Evolutionary conservation across 1,140 invertebrate genomes (phyloP).

Genomic region (Maconellicoccus hirsutus): DNA sequence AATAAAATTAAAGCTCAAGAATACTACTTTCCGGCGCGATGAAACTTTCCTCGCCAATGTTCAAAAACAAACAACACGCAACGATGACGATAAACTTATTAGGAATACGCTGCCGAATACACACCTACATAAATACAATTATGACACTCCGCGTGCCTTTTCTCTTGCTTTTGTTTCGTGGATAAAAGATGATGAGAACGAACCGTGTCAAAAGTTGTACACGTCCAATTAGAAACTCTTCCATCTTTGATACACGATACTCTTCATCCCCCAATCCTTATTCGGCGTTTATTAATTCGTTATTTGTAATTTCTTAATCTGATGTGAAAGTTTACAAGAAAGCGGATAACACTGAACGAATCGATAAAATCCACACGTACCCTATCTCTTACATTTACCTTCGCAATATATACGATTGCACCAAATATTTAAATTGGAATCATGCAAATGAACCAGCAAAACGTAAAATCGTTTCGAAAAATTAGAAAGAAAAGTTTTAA

Average conservation of each 20-base stretch:
- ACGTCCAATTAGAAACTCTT: background rate
- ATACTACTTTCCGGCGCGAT: background rate
- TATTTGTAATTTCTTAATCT: slow-evolving; percentile 1
- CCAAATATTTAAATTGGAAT: slow-evolving; percentile 16
- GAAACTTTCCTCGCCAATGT: slow-evolving; percentile 2
- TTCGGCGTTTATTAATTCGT: background rate
- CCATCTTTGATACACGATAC: slow-evolving; percentile 6
- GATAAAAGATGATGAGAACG: background rate
- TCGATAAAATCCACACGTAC: background rate
- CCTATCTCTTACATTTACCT: background rate
- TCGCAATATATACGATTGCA: background rate
- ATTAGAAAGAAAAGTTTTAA: slow-evolving; percentile 19
- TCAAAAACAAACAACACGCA: slow-evolving; percentile 8
- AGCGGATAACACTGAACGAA: too few relatives aligned
- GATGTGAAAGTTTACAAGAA: background rate
- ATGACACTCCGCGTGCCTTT: background rate
- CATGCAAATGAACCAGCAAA: slow-evolving; percentile 15
- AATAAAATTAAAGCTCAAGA: slow-evolving; percentile 9
- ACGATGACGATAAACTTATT: slow-evolving; percentile 4
- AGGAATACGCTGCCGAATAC: background rate
- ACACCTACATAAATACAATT: slow-evolving; percentile 9
- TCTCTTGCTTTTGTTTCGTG: background rate
- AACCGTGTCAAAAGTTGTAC: slow-evolving; percentile 7
- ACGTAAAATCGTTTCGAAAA: background rate
- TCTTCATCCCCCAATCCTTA: background rate